Percentiles rank a stretch among this genome's conserved stretches.
phyloP scores from a whole-genome alignment of 2,113 vertebrate genomes.

The Sebastes schlegelii region DNA sequence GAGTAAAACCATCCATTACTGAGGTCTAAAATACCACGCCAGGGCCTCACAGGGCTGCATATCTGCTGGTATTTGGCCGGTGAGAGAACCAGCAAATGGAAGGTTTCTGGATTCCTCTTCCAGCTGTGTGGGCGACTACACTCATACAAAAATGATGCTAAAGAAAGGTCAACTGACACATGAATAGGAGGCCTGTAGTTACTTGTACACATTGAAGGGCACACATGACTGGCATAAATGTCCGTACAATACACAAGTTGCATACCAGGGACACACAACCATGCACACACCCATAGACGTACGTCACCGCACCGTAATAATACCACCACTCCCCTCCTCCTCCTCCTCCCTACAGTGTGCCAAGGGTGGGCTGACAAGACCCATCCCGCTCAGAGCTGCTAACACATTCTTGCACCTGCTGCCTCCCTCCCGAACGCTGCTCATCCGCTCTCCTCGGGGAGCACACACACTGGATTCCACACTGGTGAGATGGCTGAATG shows the following conservation, averaged over 20 bases:
- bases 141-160: slow-evolving; percentile 28
- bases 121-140: slow-evolving; percentile 56
- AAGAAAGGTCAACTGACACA: slow-evolving; percentile 53
- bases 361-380: slow-evolving; percentile 72
- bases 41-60: slow-evolving; percentile 53
- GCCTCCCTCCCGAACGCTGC: slow-evolving; percentile 60
- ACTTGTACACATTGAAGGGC: slow-evolving; percentile 18
- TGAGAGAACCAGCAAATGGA: slow-evolving; percentile 56
- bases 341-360: slow-evolving; percentile 31
- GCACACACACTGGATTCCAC: slow-evolving; percentile 55
- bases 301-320: slow-evolving; percentile 17
- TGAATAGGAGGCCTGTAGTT: slow-evolving; percentile 27
- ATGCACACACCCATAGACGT: slow-evolving; percentile 22
- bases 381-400: slow-evolving; percentile 66
- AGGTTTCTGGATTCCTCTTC: slow-evolving; percentile 57
- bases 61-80: slow-evolving; percentile 51
- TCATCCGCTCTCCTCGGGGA: slow-evolving; percentile 61
- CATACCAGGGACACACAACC: slow-evolving; percentile 35
- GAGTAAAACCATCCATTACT: slow-evolving; percentile 72
- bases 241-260: slow-evolving; percentile 7
- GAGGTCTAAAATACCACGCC: slow-evolving; percentile 72
- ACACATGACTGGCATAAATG: slow-evolving; percentile 38
- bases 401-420: slow-evolving; percentile 80
- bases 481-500: slow-evolving; percentile 69
- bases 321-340: slow-evolving; percentile 32